Base-by-base conservation (phyloP, 2,888 invertebrate species). In the Caradrina kadenii region DNA sequence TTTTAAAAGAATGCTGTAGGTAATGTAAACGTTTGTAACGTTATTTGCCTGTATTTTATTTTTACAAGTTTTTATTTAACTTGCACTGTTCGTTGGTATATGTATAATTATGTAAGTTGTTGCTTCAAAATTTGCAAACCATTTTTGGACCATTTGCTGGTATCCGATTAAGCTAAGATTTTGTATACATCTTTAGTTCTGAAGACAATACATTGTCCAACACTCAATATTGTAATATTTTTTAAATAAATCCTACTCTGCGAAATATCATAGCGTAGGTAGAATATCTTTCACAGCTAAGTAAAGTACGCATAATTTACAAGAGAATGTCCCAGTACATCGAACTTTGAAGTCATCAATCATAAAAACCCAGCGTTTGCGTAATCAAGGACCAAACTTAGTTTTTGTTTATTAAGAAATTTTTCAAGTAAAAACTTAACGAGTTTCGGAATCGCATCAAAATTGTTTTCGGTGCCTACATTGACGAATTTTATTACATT, bases 351-450 rank as follows among this genome's bases (percentile, higher is more conserved):
- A 65, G 69, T 74, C 85, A 80, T 82, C 73, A 80, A 84, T 84
- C 82, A 82, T 73, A 82, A 82, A 84, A 82, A 70, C 64, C 22
- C 31, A 63, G 45, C 42, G 64, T 76, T 79, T 63, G 65, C 70
- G 53, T 66, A 72, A 76, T 76, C 80, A 72, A 69, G 73, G 61
- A 69, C 26, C 66, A 42, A 69, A 74, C 66, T 66, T 48, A 79
- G 69, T 84, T 84, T 82, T 82, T 82, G 84, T 80, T 69, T 55
- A 74, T 61, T 61, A 77, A 73, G 70, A 74, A 67, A 67, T 65
- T 67, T 79, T 61, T 58, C 50, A 10, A 59, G 55, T 68, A 79
- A 73, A 84, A 82, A 62, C 19, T 67, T 70, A 82, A 82, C 56
- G 82, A 77, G 70, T 77, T 62, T 61, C n/a, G 42, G 48, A 54